phyloP scores from a whole-genome alignment of 2,113 vertebrate species.

The Prochilodus magdalenae region DNA sequence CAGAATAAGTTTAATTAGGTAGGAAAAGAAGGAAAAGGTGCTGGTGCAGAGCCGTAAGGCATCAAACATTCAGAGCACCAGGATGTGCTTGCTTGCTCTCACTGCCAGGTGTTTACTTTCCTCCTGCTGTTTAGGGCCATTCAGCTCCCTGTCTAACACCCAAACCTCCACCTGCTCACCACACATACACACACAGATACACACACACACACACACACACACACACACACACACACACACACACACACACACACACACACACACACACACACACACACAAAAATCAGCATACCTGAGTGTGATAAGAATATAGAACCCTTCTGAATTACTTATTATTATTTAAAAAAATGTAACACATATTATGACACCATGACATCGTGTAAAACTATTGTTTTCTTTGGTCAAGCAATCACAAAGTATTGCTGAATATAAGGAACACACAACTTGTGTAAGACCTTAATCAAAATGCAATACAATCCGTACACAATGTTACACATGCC shows the following conservation, averaged over 20 bases:
- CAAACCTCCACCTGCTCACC: slow-evolving; percentile 3
- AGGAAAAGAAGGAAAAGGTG: neutral
- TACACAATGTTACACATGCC: neutral
- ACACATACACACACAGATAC: too few relatives aligned
- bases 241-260: too few relatives aligned
- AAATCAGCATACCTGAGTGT: neutral
- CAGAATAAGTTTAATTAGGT: neutral
- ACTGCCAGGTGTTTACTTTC: slow-evolving; percentile 36
- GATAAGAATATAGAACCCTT: slow-evolving; percentile 21
- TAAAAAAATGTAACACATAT: neutral
- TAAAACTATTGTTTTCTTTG: neutral
- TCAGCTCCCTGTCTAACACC: neutral
- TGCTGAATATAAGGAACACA: neutral
- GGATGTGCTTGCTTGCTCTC: slow-evolving; percentile 9
- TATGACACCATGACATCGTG: neutral
- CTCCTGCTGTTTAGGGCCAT: slow-evolving; percentile 29
- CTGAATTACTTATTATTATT: neutral
- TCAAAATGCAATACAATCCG: too few relatives aligned
- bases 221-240: too few relatives aligned
- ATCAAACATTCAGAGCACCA: slow-evolving; percentile 7
- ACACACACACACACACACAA: neutral
- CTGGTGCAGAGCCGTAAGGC: slow-evolving; percentile 9
- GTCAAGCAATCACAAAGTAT: neutral
- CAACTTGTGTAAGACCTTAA: too few relatives aligned
- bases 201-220: too few relatives aligned